Conservation (phyloP, 2,888 invertebrate species). For the Neoscelio sp. region DNA sequence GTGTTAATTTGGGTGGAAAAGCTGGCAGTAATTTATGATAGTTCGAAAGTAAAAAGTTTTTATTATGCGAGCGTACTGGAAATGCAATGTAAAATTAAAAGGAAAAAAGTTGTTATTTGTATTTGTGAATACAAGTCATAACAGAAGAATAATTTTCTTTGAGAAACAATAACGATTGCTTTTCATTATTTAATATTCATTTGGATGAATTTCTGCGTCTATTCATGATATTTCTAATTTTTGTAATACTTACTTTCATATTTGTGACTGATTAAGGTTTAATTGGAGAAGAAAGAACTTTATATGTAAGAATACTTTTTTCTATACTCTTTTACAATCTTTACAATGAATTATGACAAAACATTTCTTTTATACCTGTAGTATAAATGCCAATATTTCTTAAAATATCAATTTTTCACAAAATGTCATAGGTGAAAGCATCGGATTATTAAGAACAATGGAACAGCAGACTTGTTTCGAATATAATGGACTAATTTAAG, state of each 20-base stretch:
- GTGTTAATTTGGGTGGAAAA: conserved; percentile 3
- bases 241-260: too few species aligned
- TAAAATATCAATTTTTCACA: conserved; percentile 8
- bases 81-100: neutral
- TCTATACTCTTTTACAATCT: neutral
- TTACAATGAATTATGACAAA: neutral
- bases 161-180: conserved; percentile 6
- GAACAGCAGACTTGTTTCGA: too few species aligned
- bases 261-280: conserved; percentile 7
- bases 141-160: conserved; percentile 5
- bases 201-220: too few species aligned
- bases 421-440: conserved; percentile 13
- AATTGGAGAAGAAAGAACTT: neutral
- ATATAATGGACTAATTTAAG: too few species aligned
- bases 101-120: conserved; percentile 10
- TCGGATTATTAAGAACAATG: too few species aligned
- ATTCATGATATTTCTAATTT: too few species aligned
- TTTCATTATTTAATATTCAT: neutral
- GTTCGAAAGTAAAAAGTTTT: conserved; percentile 11
- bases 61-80: neutral
- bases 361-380: neutral
- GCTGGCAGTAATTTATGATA: conserved; percentile 15
- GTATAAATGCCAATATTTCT: conserved; percentile 18
- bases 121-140: neutral
- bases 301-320: too few species aligned